Evolutionary conservation across 2,797 vertebrate species (phyloP).

Genomic region (Coluber constrictor): DNA sequence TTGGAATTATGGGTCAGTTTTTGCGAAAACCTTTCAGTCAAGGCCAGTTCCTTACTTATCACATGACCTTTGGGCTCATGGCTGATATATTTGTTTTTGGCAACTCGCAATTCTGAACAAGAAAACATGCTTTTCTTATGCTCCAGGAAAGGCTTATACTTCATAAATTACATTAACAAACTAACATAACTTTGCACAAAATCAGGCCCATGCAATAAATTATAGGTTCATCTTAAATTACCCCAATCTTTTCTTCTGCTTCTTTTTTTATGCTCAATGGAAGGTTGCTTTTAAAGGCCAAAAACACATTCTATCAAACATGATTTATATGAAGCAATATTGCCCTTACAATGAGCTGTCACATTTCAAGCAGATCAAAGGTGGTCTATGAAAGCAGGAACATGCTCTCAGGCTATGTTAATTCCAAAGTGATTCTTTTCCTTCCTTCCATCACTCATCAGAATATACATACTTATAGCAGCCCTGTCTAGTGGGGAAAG

Average conservation of each 20-base stretch:
- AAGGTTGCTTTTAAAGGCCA: constrained; percentile 7
- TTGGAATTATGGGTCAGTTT: not conserved
- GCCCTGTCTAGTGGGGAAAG: constrained; percentile 51
- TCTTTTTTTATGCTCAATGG: constrained; percentile 18
- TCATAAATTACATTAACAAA: not conserved
- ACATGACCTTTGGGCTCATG: not conserved
- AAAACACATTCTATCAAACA: constrained; percentile 25
- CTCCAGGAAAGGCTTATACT: not conserved
- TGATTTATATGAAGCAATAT: constrained; percentile 64
- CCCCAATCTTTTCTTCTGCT: not conserved
- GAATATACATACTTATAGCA: constrained; percentile 57
- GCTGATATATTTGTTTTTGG: not conserved
- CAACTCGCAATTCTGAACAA: not conserved
- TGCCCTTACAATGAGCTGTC: constrained; percentile 60
- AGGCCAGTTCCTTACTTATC: not conserved
- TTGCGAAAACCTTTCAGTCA: not conserved
- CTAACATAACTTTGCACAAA: constrained; percentile 22
- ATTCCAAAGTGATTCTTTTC: constrained; percentile 53
- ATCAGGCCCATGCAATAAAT: not conserved
- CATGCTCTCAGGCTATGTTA: constrained; percentile 59
- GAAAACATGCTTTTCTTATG: not conserved
- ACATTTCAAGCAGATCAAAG: constrained; percentile 68
- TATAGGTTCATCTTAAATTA: not conserved
- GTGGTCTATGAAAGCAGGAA: constrained; percentile 52
- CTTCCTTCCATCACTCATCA: constrained; percentile 61